phyloP scores from a whole-genome alignment of 2,113 vertebrate genomes.

The Epinephelus fuscoguttatus region DNA sequence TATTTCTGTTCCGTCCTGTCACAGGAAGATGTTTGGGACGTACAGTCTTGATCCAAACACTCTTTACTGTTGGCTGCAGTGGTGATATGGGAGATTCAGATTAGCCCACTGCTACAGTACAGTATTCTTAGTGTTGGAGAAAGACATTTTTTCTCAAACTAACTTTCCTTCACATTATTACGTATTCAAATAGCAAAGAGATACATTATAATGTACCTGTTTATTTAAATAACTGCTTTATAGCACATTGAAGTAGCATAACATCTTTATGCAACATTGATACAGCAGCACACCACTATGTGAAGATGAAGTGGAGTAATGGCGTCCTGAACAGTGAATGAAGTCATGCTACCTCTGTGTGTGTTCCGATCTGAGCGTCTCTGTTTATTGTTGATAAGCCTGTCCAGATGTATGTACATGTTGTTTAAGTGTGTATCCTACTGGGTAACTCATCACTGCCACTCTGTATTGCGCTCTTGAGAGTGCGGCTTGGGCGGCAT shows the following conservation, averaged over 20 bases:
- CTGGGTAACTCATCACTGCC: too few relatives aligned
- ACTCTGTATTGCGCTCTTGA: too few relatives aligned
- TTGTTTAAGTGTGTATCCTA: too few relatives aligned
- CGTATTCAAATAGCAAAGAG: neutral
- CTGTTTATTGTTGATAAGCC: too few relatives aligned
- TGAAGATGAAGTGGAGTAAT: too few relatives aligned
- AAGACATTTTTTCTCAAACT: neutral
- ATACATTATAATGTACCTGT: neutral
- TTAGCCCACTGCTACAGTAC: neutral
- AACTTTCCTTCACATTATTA: neutral
- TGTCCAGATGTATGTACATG: too few relatives aligned
- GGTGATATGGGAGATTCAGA: neutral
- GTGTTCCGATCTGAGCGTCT: too few relatives aligned
- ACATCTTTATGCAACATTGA: too few relatives aligned
- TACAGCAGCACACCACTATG: too few relatives aligned
- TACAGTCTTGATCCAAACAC: neutral
- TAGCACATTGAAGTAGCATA: neutral
- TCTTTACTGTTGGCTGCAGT: neutral
- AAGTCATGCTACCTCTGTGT: too few relatives aligned
- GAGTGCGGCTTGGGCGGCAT: too few relatives aligned
- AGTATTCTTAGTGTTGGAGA: neutral
- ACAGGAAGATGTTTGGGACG: slow-evolving; percentile 7
- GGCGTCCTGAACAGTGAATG: too few relatives aligned
- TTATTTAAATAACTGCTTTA: neutral
- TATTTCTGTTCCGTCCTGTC: slow-evolving; percentile 1